Evolutionary conservation across 1,140 invertebrate species (phyloP), one percentile per base, ranked within the genome.

Genomic region (Nasonia longicornis): DNA sequence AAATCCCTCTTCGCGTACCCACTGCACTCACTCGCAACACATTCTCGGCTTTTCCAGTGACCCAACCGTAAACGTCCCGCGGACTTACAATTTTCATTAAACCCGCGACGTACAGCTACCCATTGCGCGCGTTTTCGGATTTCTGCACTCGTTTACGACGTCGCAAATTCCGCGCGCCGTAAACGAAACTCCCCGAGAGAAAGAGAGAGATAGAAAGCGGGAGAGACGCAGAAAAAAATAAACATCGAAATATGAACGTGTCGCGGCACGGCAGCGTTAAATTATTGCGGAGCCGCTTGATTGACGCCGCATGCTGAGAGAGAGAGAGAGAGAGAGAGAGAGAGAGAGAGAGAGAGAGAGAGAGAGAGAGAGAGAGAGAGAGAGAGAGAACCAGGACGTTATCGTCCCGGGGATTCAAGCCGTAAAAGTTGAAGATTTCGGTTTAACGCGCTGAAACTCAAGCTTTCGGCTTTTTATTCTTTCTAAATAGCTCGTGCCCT

Each of bases 51-150:
- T 67, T 58, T 58, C n/a, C 20, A 58, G 52, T 14, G 63, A 29
- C 11, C n/a, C 31, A 77, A 69, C 20, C 45, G 52, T 73, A 79
- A 79, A 73, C 52, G 48, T 79, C 69, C 11, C 29, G 4, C n/a
- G 48, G 69, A 38, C n/a, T 79, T 79, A 67, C 29, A 42, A 71
- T 80, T 67, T 80, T 80, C 71, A 67, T 80, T 80, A 79, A 79
- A 63, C 8, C 22, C 20, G 20, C 29, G n/a, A n/a, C 16, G 38
- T 48, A 48, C 16, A 10, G 64, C 64, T 78, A 78, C 67, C 42
- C 67, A 45, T 72, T 42, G 77, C 14, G 66, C 35, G 20, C 31
- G 72, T 42, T 79, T 79, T 63, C 63, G 48, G 26, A 79, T 64
- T 79, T 79, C 63, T 79, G 22, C 31, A 38, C 45, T 63, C 48